These are phyloP conservation scores for Platyscapa corneri DNA, from an alignment of 1,140 invertebrate species.

Conservation along the genomic window DNA sequence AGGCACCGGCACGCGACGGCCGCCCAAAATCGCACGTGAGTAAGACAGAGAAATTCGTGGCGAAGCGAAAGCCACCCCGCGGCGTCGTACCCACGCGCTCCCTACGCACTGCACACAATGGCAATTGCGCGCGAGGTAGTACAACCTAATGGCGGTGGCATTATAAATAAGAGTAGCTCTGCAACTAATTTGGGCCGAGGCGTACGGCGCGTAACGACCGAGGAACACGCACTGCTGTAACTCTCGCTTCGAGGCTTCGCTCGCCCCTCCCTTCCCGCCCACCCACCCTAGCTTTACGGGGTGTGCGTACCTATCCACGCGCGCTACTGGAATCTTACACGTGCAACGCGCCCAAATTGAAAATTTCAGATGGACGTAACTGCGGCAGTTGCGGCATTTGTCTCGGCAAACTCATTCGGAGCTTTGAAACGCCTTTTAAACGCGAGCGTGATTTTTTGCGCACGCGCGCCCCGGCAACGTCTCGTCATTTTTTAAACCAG, in stretches of 20 bases:
- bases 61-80: not conserved
- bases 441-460: no score
- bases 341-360: not conserved
- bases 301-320: not conserved
- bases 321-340: no score
- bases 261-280: not conserved
- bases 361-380: not conserved
- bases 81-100: not conserved
- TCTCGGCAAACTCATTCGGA: not conserved
- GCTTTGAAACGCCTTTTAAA: not conserved
- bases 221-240: slow-evolving; percentile 9
- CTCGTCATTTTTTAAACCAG: no score
- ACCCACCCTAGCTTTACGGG: not conserved
- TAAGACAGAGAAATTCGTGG: no score
- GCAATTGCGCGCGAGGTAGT: slow-evolving; percentile 58
- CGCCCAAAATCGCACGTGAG: not conserved
- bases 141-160: slow-evolving; percentile 64
- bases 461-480: no score
- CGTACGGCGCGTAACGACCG: slow-evolving; percentile 55
- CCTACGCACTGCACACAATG: slow-evolving; percentile 56
- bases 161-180: slow-evolving; percentile 71
- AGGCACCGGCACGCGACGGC: not conserved
- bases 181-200: slow-evolving; percentile 71
- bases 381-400: not conserved
- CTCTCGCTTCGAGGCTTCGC: slow-evolving; percentile 36